These are phyloP conservation scores for Centrocercus urophasianus DNA, from an alignment of 2,113 vertebrate species.

Conservation along the genomic window DNA sequence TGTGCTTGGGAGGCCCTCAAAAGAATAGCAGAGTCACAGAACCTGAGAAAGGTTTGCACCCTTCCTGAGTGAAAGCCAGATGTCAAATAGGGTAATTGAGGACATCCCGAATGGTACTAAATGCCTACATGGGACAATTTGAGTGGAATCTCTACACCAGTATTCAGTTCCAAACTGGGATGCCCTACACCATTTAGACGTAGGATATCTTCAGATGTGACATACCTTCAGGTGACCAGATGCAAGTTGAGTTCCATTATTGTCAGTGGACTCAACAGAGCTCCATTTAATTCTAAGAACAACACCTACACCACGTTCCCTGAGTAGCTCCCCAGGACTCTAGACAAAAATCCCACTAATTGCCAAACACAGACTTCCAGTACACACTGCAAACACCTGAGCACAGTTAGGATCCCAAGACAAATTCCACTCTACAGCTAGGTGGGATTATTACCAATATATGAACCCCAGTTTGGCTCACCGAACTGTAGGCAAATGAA, in stretches of 20 bases:
- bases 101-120: neutral
- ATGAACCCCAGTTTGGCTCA: neutral
- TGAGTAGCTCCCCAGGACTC: neutral
- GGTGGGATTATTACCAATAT: neutral
- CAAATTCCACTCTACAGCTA: neutral
- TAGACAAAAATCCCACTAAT: fast-evolving
- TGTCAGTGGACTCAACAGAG: fast-evolving
- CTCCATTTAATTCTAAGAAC: neutral
- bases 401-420: neutral
- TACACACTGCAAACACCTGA: neutral
- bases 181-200: neutral
- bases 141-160: neutral
- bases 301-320: neutral
- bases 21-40: neutral
- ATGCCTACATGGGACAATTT: fast-evolving
- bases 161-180: neutral
- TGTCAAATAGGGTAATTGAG: neutral
- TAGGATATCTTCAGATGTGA: too few species aligned
- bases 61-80: neutral
- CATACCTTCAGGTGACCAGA: fast-evolving
- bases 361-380: fast-evolving
- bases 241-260: fast-evolving
- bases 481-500: fast-evolving
- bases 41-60: neutral
- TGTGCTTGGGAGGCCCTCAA: neutral